These are phyloP conservation scores for Sorex araneus DNA, from an alignment of 2,113 vertebrate species.

Conservation along the genomic window DNA sequence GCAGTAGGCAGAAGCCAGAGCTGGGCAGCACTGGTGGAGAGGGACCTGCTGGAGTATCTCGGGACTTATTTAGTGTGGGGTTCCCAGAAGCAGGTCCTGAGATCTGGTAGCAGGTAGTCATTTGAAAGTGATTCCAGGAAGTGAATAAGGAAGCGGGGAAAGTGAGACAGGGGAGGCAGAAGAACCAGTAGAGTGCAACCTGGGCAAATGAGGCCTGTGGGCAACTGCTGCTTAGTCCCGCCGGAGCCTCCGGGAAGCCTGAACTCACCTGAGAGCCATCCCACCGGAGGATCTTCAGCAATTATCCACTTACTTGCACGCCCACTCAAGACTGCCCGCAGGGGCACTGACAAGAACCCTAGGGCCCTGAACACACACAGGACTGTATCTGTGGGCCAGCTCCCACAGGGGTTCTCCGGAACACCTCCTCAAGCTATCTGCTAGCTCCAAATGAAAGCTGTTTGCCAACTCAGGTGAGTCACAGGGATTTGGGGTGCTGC, in stretches of 20 bases:
- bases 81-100: conserved; percentile 11
- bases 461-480: not conserved
- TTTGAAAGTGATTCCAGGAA: conserved; percentile 7
- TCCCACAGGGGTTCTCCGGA: not conserved
- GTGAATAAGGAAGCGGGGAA: not conserved
- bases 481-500: not conserved
- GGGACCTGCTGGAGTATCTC: accelerated
- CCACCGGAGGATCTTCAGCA: not conserved
- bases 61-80: not conserved
- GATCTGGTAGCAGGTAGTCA: not conserved
- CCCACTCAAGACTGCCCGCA: too few relatives aligned
- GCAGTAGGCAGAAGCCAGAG: not conserved
- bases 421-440: not conserved
- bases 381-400: too few relatives aligned
- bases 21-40: accelerated
- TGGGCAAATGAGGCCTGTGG: not conserved
- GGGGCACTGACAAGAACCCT: not conserved
- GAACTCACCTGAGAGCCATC: not conserved
- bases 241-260: not conserved
- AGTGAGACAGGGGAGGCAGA: not conserved
- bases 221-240: not conserved
- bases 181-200: not conserved
- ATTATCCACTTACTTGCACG: not conserved
- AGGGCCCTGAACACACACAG: too few relatives aligned
- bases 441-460: not conserved